Evolutionary conservation across 1,140 invertebrate species (phyloP).

Genomic region (Calephelis nemesis): DNA sequence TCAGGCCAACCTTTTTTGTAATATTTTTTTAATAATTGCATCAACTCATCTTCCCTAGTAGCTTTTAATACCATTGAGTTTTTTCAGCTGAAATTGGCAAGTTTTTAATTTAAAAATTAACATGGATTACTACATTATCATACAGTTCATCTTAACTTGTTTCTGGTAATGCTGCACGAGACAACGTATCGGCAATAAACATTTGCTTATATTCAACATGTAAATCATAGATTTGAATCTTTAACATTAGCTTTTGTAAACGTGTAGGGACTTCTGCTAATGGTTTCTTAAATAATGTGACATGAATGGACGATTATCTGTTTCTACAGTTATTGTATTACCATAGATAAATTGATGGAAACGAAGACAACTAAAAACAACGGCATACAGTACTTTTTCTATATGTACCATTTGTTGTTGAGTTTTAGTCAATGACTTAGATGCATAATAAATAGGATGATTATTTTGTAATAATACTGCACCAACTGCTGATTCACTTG

Average conservation of each 20-base stretch:
- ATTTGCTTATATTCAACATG: not conserved
- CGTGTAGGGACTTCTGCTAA: constrained; percentile 31
- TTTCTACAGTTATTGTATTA: constrained; percentile 56
- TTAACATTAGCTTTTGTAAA: constrained; percentile 37
- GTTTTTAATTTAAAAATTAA: constrained; percentile 29
- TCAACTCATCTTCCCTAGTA: constrained; percentile 25
- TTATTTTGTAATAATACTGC: constrained; percentile 32
- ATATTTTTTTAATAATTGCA: not conserved
- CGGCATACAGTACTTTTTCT: constrained; percentile 35
- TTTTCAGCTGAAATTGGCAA: constrained; percentile 28
- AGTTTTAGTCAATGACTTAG: constrained; percentile 28
- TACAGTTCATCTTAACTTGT: not conserved
- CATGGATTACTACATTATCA: constrained; percentile 27
- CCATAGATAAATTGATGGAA: constrained; percentile 45
- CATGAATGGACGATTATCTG: constrained; percentile 32
- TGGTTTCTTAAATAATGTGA: constrained; percentile 34
- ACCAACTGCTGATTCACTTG: constrained; percentile 26
- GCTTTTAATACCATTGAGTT: constrained; percentile 21
- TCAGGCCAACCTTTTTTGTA: constrained; percentile 22
- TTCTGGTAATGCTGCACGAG: not conserved
- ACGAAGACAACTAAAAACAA: constrained; percentile 30
- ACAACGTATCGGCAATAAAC: not conserved
- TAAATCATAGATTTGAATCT: constrained; percentile 33
- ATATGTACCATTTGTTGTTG: constrained; percentile 34
- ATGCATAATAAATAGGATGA: constrained; percentile 32